A percentile compares a stretch with the other conserved stretches of the same genome.
These are phyloP conservation scores for Herpetotheres cachinnans DNA, from an alignment of 2,113 vertebrate species.

Conservation along the genomic window DNA sequence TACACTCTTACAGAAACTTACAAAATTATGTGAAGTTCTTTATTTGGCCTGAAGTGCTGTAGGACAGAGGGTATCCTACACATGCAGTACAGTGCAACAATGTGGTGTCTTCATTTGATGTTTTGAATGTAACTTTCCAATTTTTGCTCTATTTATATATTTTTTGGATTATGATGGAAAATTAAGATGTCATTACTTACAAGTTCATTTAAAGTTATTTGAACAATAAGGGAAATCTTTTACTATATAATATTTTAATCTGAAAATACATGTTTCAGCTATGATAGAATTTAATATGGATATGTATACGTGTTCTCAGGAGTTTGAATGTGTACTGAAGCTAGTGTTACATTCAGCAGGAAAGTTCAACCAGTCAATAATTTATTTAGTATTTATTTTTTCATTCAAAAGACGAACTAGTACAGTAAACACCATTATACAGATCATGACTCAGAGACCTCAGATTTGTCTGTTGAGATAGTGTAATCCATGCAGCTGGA, in stretches of 20 bases:
- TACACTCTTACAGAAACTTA: background rate
- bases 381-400: background rate
- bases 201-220: background rate
- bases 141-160: constrained; percentile 40
- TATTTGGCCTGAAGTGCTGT: background rate
- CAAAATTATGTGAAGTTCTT: rapidly evolving
- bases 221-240: background rate
- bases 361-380: background rate
- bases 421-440: background rate
- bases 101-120: background rate
- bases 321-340: background rate
- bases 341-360: background rate
- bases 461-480: background rate
- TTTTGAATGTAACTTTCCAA: constrained; percentile 24
- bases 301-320: background rate
- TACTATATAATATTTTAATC: constrained; percentile 13
- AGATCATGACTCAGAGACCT: background rate
- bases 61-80: background rate
- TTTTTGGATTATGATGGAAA: background rate
- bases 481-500: background rate
- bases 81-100: background rate
- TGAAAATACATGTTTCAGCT: constrained; percentile 1
- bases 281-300: background rate
- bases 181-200: constrained; percentile 22
- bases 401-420: background rate